phyloP scores from a whole-genome alignment of 37 sponge, comb jelly and placozoan genomes.

The Geodia barretti region DNA sequence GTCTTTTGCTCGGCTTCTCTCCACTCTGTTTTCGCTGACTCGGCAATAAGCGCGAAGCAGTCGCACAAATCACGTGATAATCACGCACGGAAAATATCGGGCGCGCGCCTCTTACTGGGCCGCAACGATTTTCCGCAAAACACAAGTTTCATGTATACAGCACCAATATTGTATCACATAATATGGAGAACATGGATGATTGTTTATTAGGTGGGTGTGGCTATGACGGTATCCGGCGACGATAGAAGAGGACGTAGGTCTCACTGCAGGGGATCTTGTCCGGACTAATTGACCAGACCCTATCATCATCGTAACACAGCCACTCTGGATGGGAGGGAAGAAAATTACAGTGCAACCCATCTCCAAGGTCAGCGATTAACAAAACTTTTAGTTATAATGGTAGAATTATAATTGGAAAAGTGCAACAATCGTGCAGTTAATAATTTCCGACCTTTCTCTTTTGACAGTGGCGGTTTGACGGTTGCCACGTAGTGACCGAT shows the following conservation, averaged over 20 bases:
- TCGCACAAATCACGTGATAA: too few relatives aligned
- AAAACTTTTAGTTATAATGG: too few relatives aligned
- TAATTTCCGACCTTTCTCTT: conserved; percentile 5
- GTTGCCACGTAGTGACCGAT: conserved; percentile 70
- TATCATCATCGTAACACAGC: conserved; percentile 78
- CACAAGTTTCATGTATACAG: too few relatives aligned
- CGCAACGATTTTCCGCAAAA: too few relatives aligned
- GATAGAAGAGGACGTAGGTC: conserved; percentile 82
- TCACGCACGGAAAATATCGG: too few relatives aligned
- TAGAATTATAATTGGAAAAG: too few relatives aligned
- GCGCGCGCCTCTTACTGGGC: too few relatives aligned
- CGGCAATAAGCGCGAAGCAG: too few relatives aligned
- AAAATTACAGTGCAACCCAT: not conserved
- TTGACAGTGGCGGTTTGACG: conserved; percentile 16
- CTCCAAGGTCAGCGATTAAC: not conserved
- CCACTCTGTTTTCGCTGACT: too few relatives aligned
- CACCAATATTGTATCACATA: too few relatives aligned
- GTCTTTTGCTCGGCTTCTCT: too few relatives aligned
- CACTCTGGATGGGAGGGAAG: conserved; percentile 39
- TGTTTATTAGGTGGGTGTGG: not conserved
- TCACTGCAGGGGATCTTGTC: conserved; percentile 38
- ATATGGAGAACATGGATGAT: conserved; percentile 1
- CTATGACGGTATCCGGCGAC: not conserved
- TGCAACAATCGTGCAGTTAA: too few relatives aligned
- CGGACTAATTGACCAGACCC: conserved; percentile 16